These are phyloP conservation scores for Geopemphigus sp. DNA, from an alignment of 1,140 invertebrate species.

Conservation along the genomic window DNA sequence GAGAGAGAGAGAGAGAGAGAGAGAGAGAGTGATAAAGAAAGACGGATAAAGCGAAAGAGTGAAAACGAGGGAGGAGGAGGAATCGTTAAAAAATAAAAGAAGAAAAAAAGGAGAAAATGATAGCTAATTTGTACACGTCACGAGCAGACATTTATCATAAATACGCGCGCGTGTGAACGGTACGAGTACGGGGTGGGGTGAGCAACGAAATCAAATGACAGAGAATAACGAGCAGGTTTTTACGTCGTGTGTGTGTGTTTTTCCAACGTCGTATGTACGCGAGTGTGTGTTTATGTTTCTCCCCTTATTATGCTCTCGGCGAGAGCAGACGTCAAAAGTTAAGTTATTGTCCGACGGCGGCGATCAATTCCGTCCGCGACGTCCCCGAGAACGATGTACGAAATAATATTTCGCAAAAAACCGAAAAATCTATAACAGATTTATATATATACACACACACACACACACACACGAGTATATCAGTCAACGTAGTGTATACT, in stretches of 20 bases:
- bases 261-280: not conserved
- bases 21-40: not conserved
- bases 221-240: constrained; percentile 40
- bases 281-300: not conserved
- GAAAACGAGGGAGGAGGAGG: not conserved
- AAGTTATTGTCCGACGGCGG: constrained; percentile 12
- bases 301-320: not conserved
- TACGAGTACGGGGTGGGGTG: constrained; percentile 1
- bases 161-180: constrained; percentile 23
- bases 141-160: constrained; percentile 46
- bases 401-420: no score
- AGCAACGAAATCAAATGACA: constrained; percentile 35
- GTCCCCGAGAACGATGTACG: no score
- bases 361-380: not conserved
- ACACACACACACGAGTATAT: no score
- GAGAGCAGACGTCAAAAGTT: constrained; percentile 4
- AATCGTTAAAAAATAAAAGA: constrained; percentile 54
- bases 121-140: constrained; percentile 49
- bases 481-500: no score
- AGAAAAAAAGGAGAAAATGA: constrained; percentile 24
- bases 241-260: not conserved
- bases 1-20: not conserved
- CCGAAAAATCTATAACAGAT: no score
- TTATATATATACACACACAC: no score
- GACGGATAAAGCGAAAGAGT: not conserved